phyloP scores from a whole-genome alignment of 2,113 vertebrate species.

The Falco punctatus region DNA sequence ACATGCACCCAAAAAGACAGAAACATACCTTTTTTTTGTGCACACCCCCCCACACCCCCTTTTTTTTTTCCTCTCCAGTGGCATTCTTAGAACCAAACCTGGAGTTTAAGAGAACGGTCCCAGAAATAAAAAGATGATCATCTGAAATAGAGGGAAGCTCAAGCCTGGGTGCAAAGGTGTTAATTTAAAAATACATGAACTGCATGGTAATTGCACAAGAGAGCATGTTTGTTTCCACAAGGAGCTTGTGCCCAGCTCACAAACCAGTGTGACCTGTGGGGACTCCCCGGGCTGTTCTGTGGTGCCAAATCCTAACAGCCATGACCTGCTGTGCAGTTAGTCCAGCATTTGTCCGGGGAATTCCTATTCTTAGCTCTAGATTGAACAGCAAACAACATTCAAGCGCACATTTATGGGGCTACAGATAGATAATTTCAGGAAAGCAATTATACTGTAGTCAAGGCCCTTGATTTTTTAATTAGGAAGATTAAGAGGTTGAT shows the following conservation, averaged over 20 bases:
- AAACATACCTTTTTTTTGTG: background rate
- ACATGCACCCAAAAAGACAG: background rate
- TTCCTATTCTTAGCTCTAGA: background rate
- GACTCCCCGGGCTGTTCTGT: background rate
- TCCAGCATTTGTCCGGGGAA: background rate
- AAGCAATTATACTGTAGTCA: background rate
- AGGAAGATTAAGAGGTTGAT: background rate
- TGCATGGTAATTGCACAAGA: background rate
- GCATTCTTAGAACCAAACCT: background rate
- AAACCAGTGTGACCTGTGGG: background rate
- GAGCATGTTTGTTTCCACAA: background rate
- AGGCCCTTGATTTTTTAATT: background rate
- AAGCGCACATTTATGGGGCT: background rate
- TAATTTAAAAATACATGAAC: background rate
- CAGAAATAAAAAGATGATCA: background rate
- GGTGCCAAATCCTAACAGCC: background rate
- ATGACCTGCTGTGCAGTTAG: background rate
- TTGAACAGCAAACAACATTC: background rate
- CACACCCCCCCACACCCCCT: no score
- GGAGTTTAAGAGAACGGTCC: background rate
- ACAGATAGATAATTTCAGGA: background rate
- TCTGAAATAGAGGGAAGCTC: background rate
- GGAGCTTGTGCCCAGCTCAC: background rate
- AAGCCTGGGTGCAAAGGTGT: background rate
- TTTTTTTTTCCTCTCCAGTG: background rate